Percentiles rank a stretch among this genome's conserved stretches.
Evolutionary conservation across 2,113 vertebrate species (phyloP).

Genomic region (Indri indri): DNA sequence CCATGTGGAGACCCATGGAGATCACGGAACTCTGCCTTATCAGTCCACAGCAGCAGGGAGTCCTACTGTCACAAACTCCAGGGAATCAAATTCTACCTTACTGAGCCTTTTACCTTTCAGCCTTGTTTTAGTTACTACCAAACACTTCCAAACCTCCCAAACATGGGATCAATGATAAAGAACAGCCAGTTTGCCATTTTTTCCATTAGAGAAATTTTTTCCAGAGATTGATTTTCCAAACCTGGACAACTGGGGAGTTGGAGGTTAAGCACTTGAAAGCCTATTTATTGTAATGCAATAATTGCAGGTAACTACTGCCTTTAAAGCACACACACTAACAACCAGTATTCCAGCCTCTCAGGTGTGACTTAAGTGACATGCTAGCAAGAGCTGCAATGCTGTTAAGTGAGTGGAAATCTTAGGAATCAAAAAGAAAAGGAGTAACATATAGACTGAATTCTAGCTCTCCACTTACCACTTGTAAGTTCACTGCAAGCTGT

Average conservation of each 20-base stretch:
- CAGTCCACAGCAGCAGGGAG: background rate
- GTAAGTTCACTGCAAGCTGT: background rate
- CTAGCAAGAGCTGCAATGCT: background rate
- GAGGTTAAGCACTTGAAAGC: background rate
- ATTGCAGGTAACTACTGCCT: background rate
- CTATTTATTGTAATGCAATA: background rate
- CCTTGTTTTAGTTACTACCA: background rate
- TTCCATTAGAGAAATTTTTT: background rate
- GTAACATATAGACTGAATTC: background rate
- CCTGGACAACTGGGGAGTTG: background rate
- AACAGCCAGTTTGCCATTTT: background rate
- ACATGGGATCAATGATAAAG: background rate
- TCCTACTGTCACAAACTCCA: background rate
- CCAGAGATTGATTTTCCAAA: background rate
- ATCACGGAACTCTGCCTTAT: background rate
- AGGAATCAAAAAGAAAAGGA: background rate
- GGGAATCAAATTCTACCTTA: background rate
- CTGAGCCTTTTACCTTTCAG: background rate
- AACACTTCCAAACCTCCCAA: background rate
- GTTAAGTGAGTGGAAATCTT: background rate
- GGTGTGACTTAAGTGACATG: background rate
- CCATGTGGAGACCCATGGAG: fast-evolving
- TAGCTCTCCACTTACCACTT: background rate
- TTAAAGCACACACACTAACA: background rate
- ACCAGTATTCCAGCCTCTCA: background rate